Evolutionary conservation across 2,888 invertebrate species (phyloP).

Genomic region (Harpalus rufipes): DNA sequence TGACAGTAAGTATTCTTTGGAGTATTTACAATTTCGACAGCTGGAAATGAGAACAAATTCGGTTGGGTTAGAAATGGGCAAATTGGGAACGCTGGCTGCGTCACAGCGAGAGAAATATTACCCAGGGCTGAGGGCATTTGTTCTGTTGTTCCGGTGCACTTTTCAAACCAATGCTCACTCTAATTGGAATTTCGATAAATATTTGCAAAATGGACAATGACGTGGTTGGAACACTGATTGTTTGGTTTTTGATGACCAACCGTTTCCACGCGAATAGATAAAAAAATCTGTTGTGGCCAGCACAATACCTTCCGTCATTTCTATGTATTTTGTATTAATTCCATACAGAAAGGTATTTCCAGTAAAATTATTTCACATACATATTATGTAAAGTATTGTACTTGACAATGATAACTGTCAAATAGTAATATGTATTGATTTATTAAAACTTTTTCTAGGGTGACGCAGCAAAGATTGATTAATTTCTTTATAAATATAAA

Average conservation of each 20-base stretch:
- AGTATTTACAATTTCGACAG: conserved; percentile 6
- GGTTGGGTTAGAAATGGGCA: background rate
- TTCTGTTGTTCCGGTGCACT: conserved; percentile 36
- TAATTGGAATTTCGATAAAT: conserved; percentile 41
- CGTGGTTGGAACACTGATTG: conserved; percentile 5
- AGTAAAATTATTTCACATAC: too few relatives aligned
- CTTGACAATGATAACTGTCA: too few relatives aligned
- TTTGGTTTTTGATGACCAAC: conserved; percentile 30
- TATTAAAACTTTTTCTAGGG: too few relatives aligned
- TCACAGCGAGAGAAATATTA: background rate
- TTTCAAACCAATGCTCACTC: conserved; percentile 30
- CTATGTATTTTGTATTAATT: too few relatives aligned
- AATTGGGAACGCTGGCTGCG: background rate
- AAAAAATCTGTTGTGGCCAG: too few relatives aligned
- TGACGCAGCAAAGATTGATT: too few relatives aligned
- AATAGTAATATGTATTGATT: too few relatives aligned
- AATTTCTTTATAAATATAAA: too few relatives aligned
- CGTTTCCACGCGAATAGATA: background rate
- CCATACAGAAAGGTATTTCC: too few relatives aligned
- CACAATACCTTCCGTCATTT: too few relatives aligned
- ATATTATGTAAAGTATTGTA: too few relatives aligned
- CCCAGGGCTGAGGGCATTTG: background rate
- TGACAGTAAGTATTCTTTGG: background rate
- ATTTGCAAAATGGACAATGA: conserved; percentile 16
- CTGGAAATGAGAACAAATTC: background rate